Base-by-base conservation (phyloP, 1,140 invertebrate species). In the Bilobella aurantiaca region DNA sequence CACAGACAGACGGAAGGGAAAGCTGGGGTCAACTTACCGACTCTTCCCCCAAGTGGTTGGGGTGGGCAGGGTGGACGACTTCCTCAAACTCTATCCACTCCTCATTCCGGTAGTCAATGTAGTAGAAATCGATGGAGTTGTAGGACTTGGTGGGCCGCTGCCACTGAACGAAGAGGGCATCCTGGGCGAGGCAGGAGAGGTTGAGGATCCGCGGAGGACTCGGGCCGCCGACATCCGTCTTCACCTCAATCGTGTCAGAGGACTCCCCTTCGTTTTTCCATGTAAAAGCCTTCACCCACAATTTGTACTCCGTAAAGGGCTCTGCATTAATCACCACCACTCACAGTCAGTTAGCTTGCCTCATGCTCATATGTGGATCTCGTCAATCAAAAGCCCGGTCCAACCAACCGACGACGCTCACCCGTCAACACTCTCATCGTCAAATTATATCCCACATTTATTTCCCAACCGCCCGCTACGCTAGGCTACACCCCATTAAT, bases 221-320 rank as follows among this genome's bases (percentile, higher is more conserved):
- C 5, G 91, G 91, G 2, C 87, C 88, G 57, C 81, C 81, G 31
- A 93, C 86, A 78, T 94, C 91, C 1, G 90, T 93, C 62, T 82
- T 81, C 29, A 87, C 85, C 58, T 82, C 81, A 56, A 92, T 81
- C 1, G 83, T 78, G 68, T 86, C 83, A 5, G 89, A 91, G 27
- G 83, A 78, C 70, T 86, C 83, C 37, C 87, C 87, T 76, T 88
- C 86, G 76, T 87, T 81, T 74, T 84, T 85, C 74, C 78, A 80
- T 8, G 86, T 88, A 73, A 82, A 85, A 18, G 90, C 90, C 74
- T 89, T 87, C 12, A 93, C 85, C 84, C 86, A 91, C 69, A 95
- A 85, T 76, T 87, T 88, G 77, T 93, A 93, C 53, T 88, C 83
- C 1, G 87, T 90, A 74, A 84, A 86, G 25, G 91, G 86, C 74